phyloP scores from a whole-genome alignment of 2,888 invertebrate species.

The Rotaria magnacalcarata region DNA sequence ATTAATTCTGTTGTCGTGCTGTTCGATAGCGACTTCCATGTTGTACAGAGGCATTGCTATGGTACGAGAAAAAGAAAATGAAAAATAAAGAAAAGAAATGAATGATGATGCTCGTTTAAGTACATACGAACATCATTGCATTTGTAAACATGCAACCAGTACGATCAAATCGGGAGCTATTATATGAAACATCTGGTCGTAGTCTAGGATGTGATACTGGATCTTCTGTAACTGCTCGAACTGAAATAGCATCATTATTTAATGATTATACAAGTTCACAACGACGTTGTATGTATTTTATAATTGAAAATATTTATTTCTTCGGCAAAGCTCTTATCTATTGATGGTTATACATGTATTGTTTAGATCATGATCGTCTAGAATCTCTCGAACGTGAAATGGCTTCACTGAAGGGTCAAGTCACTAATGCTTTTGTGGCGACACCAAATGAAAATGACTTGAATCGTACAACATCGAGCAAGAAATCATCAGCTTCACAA shows the following conservation, averaged over 20 bases:
- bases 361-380: background rate
- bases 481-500: background rate
- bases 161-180: background rate
- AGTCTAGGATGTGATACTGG: background rate
- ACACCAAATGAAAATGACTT: background rate
- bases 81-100: background rate
- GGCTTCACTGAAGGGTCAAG: background rate
- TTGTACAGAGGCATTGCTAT: background rate
- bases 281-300: background rate
- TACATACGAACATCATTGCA: background rate
- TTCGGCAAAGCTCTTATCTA: background rate
- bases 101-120: background rate
- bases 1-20: background rate
- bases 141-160: background rate
- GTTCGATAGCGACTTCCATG: background rate
- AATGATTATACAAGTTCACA: background rate
- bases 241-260: background rate
- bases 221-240: background rate
- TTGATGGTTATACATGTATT: background rate
- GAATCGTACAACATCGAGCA: background rate
- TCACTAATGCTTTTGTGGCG: background rate
- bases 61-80: background rate
- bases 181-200: background rate
- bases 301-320: too few species aligned
- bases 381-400: slow-evolving; percentile 24